Base-by-base conservation (phyloP, 2,888 invertebrate species). In the Metellina segmentata region DNA sequence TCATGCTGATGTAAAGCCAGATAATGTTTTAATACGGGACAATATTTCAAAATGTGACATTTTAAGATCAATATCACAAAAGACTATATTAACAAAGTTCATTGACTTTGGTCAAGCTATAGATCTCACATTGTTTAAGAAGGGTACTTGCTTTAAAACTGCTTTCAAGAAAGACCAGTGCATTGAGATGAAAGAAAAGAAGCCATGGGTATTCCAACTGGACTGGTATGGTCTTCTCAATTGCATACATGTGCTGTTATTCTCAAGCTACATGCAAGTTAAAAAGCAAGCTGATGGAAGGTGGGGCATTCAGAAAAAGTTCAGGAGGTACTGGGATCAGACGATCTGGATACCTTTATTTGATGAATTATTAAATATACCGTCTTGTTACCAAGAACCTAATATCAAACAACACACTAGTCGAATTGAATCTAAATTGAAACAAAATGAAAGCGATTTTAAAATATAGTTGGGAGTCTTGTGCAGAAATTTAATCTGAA, bases 81-180 rank as follows among this genome's bases (percentile, higher is more conserved):
- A n/a, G 49, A 89, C 75, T 48, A 34, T 48, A 7, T 74, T 51
- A 8, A 72, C 81, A 6, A 20, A 51, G 74, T 51, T 99, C 88
- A 99, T 99, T 94, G 99, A 99, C 95, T 98, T 98, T 95, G 99
- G 99, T 53, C 97, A 98, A 94, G 97, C 98, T 93, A 98, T 99
- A 94, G 99, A 99, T 95, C 97, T 99, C 97, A 96, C 96, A 79
- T 95, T 97, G 93, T 97, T 97, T 94, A 97, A 97, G 13, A 96
- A 96, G 77, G 97, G 97, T 61, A 96, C 96, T 74, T 81, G 79
- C 19, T 98, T 98, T 95, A 96, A 95, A 16, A 94, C 95, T 92
- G 94, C 94, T 69, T 95, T 95, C 0, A 61, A 61, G 94, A 96
- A 96, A 13, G 95, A 95, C 2, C 94, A 94, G 53, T 96, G 96